Conservation (phyloP, 1,140 invertebrate genomes). For the Penaeus japonicus region DNA sequence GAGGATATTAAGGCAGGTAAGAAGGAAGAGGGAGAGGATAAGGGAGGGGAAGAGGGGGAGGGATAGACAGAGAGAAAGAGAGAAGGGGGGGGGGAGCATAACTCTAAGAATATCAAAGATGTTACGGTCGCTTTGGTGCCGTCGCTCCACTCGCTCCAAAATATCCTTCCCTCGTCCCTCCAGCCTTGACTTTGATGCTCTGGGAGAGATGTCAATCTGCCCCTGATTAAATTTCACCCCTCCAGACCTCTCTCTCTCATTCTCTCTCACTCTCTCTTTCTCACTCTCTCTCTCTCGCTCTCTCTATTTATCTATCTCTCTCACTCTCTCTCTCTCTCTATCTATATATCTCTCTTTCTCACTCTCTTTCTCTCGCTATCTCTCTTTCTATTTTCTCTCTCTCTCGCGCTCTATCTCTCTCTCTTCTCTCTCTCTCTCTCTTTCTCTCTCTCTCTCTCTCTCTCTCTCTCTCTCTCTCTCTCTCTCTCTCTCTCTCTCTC, state of each 20-base stretch:
- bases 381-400: not conserved
- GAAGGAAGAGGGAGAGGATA: not conserved
- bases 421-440: not conserved
- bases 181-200: slow-evolving; percentile 19
- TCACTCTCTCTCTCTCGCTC: not conserved
- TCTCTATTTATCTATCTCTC: not conserved
- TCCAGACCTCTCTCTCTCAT: not conserved
- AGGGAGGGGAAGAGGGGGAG: too few relatives aligned
- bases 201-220: slow-evolving; percentile 7
- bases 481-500: too few relatives aligned
- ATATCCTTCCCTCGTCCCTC: not conserved
- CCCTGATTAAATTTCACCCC: slow-evolving; percentile 23
- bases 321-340: not conserved
- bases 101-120: not conserved
- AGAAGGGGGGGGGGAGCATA: not conserved
- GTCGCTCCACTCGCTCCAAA: not conserved
- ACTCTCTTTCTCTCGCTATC: not conserved
- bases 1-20: too few relatives aligned
- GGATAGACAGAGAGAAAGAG: not conserved
- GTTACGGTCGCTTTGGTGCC: not conserved
- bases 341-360: not conserved
- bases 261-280: not conserved
- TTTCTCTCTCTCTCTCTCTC: not conserved
- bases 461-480: not conserved
- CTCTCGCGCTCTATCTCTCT: not conserved